phyloP scores from a whole-genome alignment of 2,888 invertebrate species.

The Eupithecia dodoneata region DNA sequence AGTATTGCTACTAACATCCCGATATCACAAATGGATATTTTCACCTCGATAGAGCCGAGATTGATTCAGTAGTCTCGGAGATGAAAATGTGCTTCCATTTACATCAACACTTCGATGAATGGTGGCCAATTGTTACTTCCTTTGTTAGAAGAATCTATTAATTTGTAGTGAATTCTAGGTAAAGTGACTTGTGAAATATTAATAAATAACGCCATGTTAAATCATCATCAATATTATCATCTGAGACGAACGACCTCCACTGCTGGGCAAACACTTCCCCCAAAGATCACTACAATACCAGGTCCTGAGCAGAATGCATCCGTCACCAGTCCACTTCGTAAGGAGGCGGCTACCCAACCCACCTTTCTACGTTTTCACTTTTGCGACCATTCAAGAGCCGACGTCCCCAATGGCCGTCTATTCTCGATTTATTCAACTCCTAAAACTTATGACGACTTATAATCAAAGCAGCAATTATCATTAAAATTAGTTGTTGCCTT shows the following conservation, averaged over 20 bases:
- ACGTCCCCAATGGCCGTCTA: not conserved
- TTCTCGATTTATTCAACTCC: not conserved
- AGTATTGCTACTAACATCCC: not conserved
- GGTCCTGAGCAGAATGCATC: not conserved
- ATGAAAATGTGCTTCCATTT: constrained; percentile 23
- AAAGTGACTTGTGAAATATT: not conserved
- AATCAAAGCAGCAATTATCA: too few relatives aligned
- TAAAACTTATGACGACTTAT: too few relatives aligned
- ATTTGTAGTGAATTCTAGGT: not conserved
- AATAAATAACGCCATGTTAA: not conserved
- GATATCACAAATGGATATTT: constrained; percentile 22
- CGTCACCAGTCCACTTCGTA: not conserved
- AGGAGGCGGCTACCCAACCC: not conserved
- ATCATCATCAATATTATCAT: not conserved
- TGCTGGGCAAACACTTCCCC: not conserved
- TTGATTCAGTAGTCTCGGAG: constrained; percentile 28
- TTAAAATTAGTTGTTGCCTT: too few relatives aligned
- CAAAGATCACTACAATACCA: not conserved
- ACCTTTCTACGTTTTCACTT: not conserved
- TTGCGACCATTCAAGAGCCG: not conserved
- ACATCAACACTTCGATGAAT: constrained; percentile 19
- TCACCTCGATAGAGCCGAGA: constrained; percentile 19
- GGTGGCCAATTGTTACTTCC: constrained; percentile 3
- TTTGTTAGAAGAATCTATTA: constrained; percentile 10
- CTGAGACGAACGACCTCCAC: not conserved